Evolutionary conservation across 2,797 vertebrate species (phyloP).

Genomic region (Channa striata): DNA sequence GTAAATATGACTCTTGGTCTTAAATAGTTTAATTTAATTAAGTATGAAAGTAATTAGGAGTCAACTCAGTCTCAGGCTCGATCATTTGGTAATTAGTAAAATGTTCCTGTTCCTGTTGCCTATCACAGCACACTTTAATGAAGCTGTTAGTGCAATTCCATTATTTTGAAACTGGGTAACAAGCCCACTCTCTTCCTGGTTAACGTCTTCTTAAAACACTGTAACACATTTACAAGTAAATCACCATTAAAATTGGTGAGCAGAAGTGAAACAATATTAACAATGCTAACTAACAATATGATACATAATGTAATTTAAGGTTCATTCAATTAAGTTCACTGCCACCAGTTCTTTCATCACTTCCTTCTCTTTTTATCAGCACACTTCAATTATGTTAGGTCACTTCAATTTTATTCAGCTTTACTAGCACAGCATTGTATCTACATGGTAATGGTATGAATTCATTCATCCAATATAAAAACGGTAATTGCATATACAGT

Average conservation of each 20-base stretch:
- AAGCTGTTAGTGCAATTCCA: constrained; percentile 79
- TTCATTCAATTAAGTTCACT: constrained; percentile 1
- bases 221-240: not conserved
- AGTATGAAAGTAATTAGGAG: constrained; percentile 50
- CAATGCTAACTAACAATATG: not conserved
- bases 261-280: not conserved
- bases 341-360: constrained; percentile 9
- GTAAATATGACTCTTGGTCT: constrained; percentile 11
- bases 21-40: constrained; percentile 41
- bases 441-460: no score
- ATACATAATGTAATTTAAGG: not conserved
- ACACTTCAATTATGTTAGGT: not conserved
- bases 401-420: not conserved
- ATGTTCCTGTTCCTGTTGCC: constrained; percentile 16
- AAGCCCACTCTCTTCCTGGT: constrained; percentile 78
- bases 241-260: not conserved
- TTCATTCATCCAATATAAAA: not conserved
- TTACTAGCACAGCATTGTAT: not conserved
- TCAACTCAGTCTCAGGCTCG: constrained; percentile 29
- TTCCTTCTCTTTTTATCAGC: not conserved
- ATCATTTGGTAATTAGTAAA: constrained; percentile 54
- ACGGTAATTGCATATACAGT: not conserved
- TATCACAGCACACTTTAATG: constrained; percentile 74
- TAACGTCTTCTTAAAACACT: constrained; percentile 74
- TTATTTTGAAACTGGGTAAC: constrained; percentile 72